Evolutionary conservation across 1,140 invertebrate genomes (phyloP).

Genomic region (Macrocentrus cingulum): DNA sequence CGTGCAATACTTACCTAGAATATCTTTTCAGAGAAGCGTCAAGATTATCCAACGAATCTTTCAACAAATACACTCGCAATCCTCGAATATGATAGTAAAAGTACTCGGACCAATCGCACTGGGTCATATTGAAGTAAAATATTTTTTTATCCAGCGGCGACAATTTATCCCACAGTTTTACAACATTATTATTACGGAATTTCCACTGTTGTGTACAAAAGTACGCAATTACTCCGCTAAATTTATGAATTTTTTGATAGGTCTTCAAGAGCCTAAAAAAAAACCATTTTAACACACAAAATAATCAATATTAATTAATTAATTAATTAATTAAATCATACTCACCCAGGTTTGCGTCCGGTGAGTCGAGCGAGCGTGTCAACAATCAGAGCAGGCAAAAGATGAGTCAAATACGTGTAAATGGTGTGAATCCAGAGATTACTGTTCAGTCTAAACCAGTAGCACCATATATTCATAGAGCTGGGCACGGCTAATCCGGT

Average conservation of each 20-base stretch:
- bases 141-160: slow-evolving; percentile 53
- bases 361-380: slow-evolving; percentile 41
- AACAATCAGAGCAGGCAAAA: slow-evolving; percentile 49
- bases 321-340: slow-evolving; percentile 4
- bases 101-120: slow-evolving; percentile 56
- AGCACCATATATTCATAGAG: slow-evolving; percentile 59
- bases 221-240: slow-evolving; percentile 61
- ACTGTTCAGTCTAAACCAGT: slow-evolving; percentile 56
- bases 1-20: slow-evolving; percentile 33
- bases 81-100: slow-evolving; percentile 53
- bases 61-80: slow-evolving; percentile 53
- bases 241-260: slow-evolving; percentile 63
- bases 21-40: slow-evolving; percentile 33
- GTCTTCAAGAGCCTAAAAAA: slow-evolving; percentile 58
- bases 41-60: slow-evolving; percentile 53
- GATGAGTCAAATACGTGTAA: slow-evolving; percentile 50
- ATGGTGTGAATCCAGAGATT: slow-evolving; percentile 57
- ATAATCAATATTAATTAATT: background rate
- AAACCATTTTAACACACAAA: slow-evolving; percentile 11
- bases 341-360: slow-evolving; percentile 54
- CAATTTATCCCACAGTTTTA: slow-evolving; percentile 57
- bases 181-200: slow-evolving; percentile 61
- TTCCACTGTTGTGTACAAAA: slow-evolving; percentile 65
- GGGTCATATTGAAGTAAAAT: slow-evolving; percentile 54
- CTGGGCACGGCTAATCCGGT: slow-evolving; percentile 53